phyloP scores from a whole-genome alignment of 2,797 vertebrate genomes.

The Acipenser transmontanus region DNA sequence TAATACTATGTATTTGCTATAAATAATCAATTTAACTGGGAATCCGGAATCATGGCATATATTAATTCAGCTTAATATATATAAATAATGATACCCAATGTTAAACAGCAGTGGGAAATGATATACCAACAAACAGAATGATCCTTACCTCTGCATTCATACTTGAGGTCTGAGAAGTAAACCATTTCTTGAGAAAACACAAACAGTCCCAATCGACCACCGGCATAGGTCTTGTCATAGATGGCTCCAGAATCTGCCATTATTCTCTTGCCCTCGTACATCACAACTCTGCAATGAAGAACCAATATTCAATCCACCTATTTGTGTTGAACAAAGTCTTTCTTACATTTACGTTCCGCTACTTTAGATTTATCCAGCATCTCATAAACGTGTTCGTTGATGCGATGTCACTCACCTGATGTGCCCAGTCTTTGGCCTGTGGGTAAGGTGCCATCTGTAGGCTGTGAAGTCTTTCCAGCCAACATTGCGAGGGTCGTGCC shows the following conservation, averaged over 20 bases:
- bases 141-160: constrained; percentile 90
- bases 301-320: neutral
- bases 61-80: too few relatives aligned
- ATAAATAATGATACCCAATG: neutral
- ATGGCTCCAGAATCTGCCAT: constrained; percentile 97
- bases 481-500: constrained; percentile 94
- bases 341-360: neutral
- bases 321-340: constrained; percentile 1
- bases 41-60: too few relatives aligned
- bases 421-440: constrained; percentile 92
- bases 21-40: too few relatives aligned
- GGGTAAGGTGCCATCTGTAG: constrained; percentile 94
- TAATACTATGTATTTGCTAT: too few relatives aligned
- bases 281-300: constrained; percentile 74
- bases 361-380: too few relatives aligned
- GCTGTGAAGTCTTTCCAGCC: constrained; percentile 99
- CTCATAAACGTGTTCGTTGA: too few relatives aligned
- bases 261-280: constrained; percentile 97
- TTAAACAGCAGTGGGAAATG: neutral
- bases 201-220: constrained; percentile 90
- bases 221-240: constrained; percentile 92
- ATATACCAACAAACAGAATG: neutral
- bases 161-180: constrained; percentile 98
- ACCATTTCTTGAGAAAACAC: constrained; percentile 99
- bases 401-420: constrained; percentile 70